Evolutionary conservation across 2,113 vertebrate genomes (phyloP).

Genomic region (Eonycteris spelaea): DNA sequence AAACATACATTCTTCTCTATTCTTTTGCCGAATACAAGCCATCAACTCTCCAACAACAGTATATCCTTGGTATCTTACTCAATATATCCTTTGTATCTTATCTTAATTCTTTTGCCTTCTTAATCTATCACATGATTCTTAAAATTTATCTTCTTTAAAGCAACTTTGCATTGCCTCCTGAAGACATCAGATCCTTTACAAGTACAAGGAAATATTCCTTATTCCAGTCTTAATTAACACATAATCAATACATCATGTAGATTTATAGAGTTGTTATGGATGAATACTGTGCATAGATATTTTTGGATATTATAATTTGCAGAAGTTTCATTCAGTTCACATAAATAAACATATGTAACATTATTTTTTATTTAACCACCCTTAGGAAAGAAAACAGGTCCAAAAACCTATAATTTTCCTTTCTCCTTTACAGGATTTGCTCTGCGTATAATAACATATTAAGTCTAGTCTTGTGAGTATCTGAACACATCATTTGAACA

Average conservation of each 20-base stretch:
- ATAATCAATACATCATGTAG: background rate
- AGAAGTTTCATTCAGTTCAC: background rate
- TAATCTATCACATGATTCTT: background rate
- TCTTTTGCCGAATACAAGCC: background rate
- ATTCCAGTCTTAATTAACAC: background rate
- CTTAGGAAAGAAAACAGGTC: background rate
- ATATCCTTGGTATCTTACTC: background rate
- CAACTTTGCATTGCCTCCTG: background rate
- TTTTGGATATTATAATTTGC: background rate
- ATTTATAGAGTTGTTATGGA: background rate
- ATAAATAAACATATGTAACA: background rate
- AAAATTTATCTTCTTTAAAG: background rate
- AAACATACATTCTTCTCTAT: background rate
- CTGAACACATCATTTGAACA: background rate
- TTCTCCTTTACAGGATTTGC: background rate
- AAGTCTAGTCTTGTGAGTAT: background rate
- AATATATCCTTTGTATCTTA: background rate
- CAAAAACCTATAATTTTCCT: background rate
- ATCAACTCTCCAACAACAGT: background rate
- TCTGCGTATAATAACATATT: background rate
- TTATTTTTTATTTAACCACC: background rate
- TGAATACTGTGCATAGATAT: background rate
- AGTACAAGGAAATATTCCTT: background rate
- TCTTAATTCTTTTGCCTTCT: background rate
- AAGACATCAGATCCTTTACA: background rate